Conservation (phyloP, 2,888 invertebrate species). For the Drosophila formosana region DNA sequence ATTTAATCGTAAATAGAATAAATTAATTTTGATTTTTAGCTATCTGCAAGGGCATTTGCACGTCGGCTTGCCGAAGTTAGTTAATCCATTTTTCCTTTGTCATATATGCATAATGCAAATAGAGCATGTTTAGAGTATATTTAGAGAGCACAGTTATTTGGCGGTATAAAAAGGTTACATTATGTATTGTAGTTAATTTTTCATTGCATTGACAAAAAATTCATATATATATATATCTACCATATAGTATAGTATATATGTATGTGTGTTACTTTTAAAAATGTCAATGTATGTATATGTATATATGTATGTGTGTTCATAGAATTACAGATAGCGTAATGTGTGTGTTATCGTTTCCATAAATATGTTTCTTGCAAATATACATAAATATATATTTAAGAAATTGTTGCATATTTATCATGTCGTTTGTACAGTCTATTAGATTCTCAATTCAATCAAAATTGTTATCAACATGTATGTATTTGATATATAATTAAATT, state of each 20-base stretch:
- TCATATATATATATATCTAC: conserved; percentile 13
- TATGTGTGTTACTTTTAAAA: conserved; percentile 11
- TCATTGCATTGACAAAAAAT: conserved; percentile 35
- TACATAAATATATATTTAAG: conserved; percentile 50
- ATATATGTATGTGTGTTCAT: conserved; percentile 26
- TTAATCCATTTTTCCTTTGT: neutral
- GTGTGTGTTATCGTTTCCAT: conserved; percentile 43
- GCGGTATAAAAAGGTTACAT: conserved; percentile 74
- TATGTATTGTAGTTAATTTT: conserved; percentile 30
- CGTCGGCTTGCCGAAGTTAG: conserved; percentile 5
- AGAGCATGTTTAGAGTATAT: conserved; percentile 39
- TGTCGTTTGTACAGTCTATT: conserved; percentile 74
- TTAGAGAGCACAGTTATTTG: conserved; percentile 78
- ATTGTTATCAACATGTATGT: conserved; percentile 77
- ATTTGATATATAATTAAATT: conserved; percentile 29
- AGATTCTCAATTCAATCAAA: conserved; percentile 80
- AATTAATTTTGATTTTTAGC: no score
- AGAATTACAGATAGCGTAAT: conserved; percentile 57
- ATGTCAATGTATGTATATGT: conserved; percentile 33
- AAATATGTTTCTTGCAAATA: conserved; percentile 55
- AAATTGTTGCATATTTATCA: conserved; percentile 61
- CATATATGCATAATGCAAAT: conserved; percentile 21
- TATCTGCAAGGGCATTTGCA: conserved; percentile 7
- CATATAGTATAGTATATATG: conserved; percentile 4
- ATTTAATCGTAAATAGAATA: no score